Evolutionary conservation across 2,113 vertebrate species (phyloP).

Genomic region (Periophthalmodon schlosseri): DNA sequence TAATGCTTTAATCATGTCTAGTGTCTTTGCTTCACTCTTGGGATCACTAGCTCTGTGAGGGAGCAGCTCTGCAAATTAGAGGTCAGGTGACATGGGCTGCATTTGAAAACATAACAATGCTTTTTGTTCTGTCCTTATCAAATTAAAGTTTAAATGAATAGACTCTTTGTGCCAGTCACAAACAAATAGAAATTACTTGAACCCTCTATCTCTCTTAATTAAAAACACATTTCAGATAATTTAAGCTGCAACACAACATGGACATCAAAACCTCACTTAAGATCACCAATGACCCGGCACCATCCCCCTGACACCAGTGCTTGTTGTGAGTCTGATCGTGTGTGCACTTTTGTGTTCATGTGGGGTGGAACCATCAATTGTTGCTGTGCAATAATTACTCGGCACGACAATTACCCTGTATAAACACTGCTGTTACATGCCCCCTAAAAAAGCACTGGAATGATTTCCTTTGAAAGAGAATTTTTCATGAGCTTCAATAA

Average conservation of each 20-base stretch:
- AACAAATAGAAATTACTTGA: neutral
- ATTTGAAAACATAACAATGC: neutral
- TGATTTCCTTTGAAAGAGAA: conserved; percentile 67
- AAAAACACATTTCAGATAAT: neutral
- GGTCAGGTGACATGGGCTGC: neutral
- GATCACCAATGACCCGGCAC: neutral
- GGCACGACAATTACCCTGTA: conserved; percentile 60
- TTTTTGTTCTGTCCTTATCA: neutral
- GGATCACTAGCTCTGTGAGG: neutral
- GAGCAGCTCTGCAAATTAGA: neutral
- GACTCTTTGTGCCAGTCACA: neutral
- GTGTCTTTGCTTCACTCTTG: neutral
- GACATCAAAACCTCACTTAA: too few relatives aligned
- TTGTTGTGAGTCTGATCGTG: conserved; percentile 48
- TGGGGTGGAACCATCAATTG: conserved; percentile 57
- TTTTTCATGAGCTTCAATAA: conserved; percentile 59
- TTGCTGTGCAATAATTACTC: conserved; percentile 62
- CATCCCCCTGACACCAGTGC: conserved; percentile 38
- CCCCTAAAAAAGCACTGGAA: conserved; percentile 61
- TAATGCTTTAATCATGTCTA: neutral
- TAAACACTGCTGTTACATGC: conserved; percentile 62
- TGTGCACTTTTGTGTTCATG: conserved; percentile 51
- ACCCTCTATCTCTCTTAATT: neutral
- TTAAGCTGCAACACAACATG: neutral
- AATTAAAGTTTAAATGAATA: neutral